Conservation (phyloP, 2,888 invertebrate genomes). For the Drosophila borborema region DNA sequence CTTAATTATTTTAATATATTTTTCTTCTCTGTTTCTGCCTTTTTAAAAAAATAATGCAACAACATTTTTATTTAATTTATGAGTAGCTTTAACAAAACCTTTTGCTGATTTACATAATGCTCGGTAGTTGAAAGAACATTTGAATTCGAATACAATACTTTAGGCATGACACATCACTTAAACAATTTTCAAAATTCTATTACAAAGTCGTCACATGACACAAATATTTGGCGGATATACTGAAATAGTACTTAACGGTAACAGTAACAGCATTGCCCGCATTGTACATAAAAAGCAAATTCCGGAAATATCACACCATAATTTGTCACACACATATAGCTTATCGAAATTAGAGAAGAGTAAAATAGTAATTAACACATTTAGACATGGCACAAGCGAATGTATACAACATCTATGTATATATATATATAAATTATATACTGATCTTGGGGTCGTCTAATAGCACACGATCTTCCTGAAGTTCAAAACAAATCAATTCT, state of each 20-base stretch:
- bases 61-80: neutral
- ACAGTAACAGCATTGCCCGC: neutral
- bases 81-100: constrained; percentile 2
- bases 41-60: neutral
- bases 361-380: constrained; percentile 15
- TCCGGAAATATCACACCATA: constrained; percentile 1
- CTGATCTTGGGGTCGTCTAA: constrained; percentile 2
- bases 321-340: constrained; percentile 7
- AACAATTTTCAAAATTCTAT: neutral
- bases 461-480: constrained; percentile 10
- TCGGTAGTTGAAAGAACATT: neutral
- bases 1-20: neutral
- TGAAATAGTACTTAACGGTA: neutral
- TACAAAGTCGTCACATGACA: neutral
- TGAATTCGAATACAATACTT: neutral
- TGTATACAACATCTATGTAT: neutral
- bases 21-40: neutral
- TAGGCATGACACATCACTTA: neutral
- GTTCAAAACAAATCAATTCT: constrained; percentile 12
- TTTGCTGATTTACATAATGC: neutral
- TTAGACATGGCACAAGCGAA: neutral
- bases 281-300: neutral
- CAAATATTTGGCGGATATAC: neutral
- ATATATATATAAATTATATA: neutral
- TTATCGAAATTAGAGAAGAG: constrained; percentile 6